Percentiles rank a stretch among this genome's conserved stretches.
phyloP scores from a whole-genome alignment of 2,797 vertebrate genomes.

The Neosilurus mollespiculum region DNA sequence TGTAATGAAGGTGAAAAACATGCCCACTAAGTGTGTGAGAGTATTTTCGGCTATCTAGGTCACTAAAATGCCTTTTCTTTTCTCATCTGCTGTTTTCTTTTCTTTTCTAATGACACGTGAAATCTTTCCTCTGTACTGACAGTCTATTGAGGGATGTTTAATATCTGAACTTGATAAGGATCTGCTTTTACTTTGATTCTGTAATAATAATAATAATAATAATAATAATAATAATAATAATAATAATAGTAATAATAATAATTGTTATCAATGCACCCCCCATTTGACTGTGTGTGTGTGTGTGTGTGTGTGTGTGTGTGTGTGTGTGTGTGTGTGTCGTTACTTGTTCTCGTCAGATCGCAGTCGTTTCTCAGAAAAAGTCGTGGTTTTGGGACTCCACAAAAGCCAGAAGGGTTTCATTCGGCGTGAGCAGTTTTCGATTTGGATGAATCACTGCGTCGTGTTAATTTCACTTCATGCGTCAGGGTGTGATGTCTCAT shows the following conservation, averaged over 20 bases:
- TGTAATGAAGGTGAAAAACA: constrained; percentile 18
- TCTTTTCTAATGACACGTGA: background rate
- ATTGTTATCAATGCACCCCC: too few species aligned
- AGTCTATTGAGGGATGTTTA: background rate
- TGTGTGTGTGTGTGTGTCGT: constrained; percentile 29
- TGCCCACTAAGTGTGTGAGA: background rate
- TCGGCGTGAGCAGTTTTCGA: constrained; percentile 65
- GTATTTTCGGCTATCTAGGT: constrained; percentile 9
- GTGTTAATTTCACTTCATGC: constrained; percentile 45
- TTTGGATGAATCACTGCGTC: constrained; percentile 66
- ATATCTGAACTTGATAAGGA: background rate
- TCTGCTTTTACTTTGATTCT: background rate
- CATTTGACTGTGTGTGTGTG: too few species aligned
- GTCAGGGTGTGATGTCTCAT: background rate
- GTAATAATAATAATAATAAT: too few species aligned
- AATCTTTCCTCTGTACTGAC: background rate
- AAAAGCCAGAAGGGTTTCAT: constrained; percentile 70
- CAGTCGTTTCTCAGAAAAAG: constrained; percentile 73
- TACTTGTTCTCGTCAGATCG: constrained; percentile 67
- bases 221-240: too few species aligned
- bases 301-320: background rate
- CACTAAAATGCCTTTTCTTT: background rate
- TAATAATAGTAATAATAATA: too few species aligned
- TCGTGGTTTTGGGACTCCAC: constrained; percentile 71
- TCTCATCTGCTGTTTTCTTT: background rate